phyloP scores from a whole-genome alignment of 2,113 vertebrate genomes.

The Amia ocellicauda region DNA sequence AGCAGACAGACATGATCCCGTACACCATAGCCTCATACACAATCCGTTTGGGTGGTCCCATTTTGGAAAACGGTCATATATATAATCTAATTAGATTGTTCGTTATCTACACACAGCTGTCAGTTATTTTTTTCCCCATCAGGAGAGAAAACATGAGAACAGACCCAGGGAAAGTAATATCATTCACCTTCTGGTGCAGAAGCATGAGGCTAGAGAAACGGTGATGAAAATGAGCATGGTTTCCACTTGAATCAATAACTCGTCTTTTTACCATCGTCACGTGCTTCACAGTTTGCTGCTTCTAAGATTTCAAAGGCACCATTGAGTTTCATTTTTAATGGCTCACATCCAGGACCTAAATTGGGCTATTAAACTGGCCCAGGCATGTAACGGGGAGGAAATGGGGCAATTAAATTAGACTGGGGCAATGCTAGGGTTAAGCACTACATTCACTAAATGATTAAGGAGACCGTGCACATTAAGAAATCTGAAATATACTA shows the following conservation, averaged over 20 bases:
- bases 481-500: slow-evolving; percentile 1
- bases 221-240: background rate
- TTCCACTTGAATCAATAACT: slow-evolving; percentile 19
- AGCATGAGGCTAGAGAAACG: background rate
- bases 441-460: slow-evolving; percentile 1
- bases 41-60: slow-evolving; percentile 13
- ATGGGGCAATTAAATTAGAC: slow-evolving; percentile 23
- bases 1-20: background rate
- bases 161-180: background rate
- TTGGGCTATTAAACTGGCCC: slow-evolving; percentile 19
- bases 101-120: background rate
- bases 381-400: slow-evolving; percentile 20
- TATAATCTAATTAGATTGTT: background rate
- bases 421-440: background rate
- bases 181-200: background rate
- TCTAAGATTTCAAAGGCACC: slow-evolving; percentile 22
- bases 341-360: slow-evolving; percentile 18
- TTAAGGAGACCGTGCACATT: slow-evolving; percentile 3
- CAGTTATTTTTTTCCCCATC: background rate
- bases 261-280: background rate
- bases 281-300: slow-evolving; percentile 8
- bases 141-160: background rate
- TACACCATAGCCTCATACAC: background rate
- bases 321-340: slow-evolving; percentile 23
- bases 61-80: slow-evolving; percentile 2